A percentile compares a stretch with the other conserved stretches of the same genome.
Evolutionary conservation across 2,113 vertebrate species (phyloP).

Genomic region (Gymnobelideus leadbeateri): DNA sequence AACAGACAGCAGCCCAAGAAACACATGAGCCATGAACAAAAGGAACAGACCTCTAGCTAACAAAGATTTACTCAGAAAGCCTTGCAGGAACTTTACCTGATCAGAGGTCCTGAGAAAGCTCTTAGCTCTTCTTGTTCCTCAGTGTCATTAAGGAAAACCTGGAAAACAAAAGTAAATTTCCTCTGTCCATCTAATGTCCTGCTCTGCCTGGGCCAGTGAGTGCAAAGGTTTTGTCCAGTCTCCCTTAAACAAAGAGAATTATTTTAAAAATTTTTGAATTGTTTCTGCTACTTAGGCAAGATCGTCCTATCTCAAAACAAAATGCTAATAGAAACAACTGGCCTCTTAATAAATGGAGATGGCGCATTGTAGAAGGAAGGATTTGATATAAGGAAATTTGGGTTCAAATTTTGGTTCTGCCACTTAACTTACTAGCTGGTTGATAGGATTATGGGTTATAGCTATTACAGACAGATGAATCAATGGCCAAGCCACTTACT

Average conservation of each 20-base stretch:
- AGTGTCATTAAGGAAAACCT: constrained; percentile 89
- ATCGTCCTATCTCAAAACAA: neutral
- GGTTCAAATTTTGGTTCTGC: neutral
- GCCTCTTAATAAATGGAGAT: neutral
- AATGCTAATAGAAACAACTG: neutral
- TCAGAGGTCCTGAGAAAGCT: constrained; percentile 91
- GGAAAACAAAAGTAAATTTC: constrained; percentile 63
- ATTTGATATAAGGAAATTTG: neutral
- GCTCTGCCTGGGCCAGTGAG: neutral
- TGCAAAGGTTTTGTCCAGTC: neutral
- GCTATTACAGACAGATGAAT: neutral
- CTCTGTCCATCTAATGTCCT: neutral
- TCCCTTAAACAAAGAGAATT: neutral
- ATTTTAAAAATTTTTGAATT: neutral
- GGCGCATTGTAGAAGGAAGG: neutral
- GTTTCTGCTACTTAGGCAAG: neutral
- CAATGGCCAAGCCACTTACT: neutral
- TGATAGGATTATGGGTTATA: neutral
- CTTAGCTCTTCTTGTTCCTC: constrained; percentile 90
- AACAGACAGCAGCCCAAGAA: neutral
- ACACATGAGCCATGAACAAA: neutral
- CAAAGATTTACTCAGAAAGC: neutral
- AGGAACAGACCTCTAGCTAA: constrained; percentile 6
- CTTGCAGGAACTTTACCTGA: constrained; percentile 83
- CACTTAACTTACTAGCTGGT: neutral